Evolutionary conservation across 2,113 vertebrate genomes (phyloP).

Genomic region (Cercopithecus mona): DNA sequence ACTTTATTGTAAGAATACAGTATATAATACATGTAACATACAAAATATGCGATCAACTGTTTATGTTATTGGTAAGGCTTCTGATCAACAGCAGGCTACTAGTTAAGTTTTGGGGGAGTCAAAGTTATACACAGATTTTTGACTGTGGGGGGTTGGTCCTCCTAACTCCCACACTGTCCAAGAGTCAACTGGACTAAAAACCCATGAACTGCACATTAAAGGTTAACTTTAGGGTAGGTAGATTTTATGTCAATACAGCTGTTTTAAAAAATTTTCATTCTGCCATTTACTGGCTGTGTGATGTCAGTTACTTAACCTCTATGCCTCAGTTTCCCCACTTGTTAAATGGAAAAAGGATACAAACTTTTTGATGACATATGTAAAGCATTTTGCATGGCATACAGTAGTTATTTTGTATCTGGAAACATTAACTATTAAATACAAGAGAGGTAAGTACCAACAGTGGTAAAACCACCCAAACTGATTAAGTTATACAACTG

Average conservation of each 20-base stretch:
- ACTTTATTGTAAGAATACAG: not conserved
- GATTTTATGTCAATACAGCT: not conserved
- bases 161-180: not conserved
- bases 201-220: not conserved
- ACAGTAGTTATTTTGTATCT: not conserved
- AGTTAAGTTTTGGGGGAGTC: not conserved
- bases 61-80: not conserved
- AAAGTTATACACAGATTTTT: not conserved
- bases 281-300: not conserved
- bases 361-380: not conserved
- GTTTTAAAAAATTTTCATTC: conserved; percentile 14
- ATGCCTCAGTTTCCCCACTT: not conserved
- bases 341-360: not conserved
- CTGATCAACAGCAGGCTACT: not conserved
- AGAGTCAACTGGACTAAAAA: not conserved
- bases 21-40: not conserved
- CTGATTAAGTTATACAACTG: not conserved
- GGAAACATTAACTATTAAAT: not conserved
- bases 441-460: not conserved
- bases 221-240: not conserved
- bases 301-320: not conserved
- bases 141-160: not conserved
- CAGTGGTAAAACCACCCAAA: not conserved
- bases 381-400: not conserved
- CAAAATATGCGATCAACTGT: not conserved